These are phyloP conservation scores for Stomatorhinus ivindoensis DNA, from an alignment of 2,113 vertebrate genomes.

Conservation along the genomic window DNA sequence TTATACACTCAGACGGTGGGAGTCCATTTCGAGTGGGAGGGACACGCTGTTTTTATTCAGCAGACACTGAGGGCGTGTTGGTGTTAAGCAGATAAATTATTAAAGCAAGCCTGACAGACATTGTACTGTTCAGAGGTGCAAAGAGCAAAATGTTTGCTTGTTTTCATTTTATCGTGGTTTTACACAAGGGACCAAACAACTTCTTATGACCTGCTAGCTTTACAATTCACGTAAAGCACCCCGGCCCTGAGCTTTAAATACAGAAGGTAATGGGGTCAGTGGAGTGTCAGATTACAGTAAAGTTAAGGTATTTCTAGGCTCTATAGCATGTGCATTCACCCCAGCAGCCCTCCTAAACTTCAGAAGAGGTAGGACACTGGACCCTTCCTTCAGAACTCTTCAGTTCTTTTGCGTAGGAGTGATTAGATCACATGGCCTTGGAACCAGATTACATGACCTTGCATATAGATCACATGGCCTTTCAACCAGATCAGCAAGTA, in stretches of 20 bases:
- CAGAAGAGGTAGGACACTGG: not conserved
- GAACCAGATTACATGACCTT: not conserved
- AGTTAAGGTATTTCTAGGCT: not conserved
- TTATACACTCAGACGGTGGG: constrained; percentile 54
- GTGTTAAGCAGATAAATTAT: constrained; percentile 72
- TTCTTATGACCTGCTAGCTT: constrained; percentile 3
- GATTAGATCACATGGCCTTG: not conserved
- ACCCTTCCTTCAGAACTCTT: not conserved
- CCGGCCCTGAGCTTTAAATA: constrained; percentile 5
- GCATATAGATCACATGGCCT: not conserved
- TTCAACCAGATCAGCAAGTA: not conserved
- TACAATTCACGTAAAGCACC: constrained; percentile 35
- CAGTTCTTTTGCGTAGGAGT: not conserved
- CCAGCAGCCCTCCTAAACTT: not conserved
- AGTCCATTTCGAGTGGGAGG: constrained; percentile 58
- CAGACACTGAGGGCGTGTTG: constrained; percentile 62
- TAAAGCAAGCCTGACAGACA: constrained; percentile 71
- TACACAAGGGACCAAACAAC: constrained; percentile 54
- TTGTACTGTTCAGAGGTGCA: constrained; percentile 48
- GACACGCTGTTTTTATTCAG: constrained; percentile 57
- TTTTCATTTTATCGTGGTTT: constrained; percentile 55
- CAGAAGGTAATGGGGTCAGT: not conserved
- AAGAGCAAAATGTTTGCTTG: constrained; percentile 65
- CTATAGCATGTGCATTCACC: not conserved
- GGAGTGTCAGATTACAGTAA: not conserved